Conservation (phyloP, 2,113 vertebrate genomes). For the Rhinolophus ferrumequinum region DNA sequence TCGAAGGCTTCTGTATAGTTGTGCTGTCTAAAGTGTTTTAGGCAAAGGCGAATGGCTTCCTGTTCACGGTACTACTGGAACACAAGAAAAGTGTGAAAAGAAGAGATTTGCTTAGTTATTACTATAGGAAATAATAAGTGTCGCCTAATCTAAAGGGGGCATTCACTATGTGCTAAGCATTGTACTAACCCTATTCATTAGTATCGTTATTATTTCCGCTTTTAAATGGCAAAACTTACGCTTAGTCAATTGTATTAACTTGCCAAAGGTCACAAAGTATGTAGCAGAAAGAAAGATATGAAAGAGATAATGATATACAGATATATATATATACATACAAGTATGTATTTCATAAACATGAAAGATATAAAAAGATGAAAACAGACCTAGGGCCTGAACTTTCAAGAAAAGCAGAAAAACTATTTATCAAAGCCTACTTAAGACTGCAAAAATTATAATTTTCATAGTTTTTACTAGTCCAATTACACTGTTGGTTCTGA, state of each 20-base stretch:
- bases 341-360: background rate
- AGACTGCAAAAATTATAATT: constrained; percentile 25
- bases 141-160: constrained; percentile 6
- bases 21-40: constrained; percentile 99
- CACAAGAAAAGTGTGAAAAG: constrained; percentile 84
- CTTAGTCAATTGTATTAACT: background rate
- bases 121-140: background rate
- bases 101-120: constrained; percentile 76
- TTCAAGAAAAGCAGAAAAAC: background rate
- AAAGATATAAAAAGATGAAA: constrained; percentile 45
- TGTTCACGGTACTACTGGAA: constrained; percentile 98
- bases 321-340: background rate
- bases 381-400: constrained; percentile 12
- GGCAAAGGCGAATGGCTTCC: constrained; percentile 99
- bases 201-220: background rate
- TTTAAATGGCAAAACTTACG: constrained; percentile 33
- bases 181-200: background rate
- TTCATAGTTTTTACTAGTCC: background rate
- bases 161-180: background rate
- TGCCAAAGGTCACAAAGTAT: constrained; percentile 14
- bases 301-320: background rate
- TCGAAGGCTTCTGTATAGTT: constrained; percentile 99
- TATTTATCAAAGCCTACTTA: background rate
- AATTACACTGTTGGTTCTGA: background rate
- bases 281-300: background rate